Conservation (phyloP, 2,797 vertebrate species). For the Melanitta fusca region DNA sequence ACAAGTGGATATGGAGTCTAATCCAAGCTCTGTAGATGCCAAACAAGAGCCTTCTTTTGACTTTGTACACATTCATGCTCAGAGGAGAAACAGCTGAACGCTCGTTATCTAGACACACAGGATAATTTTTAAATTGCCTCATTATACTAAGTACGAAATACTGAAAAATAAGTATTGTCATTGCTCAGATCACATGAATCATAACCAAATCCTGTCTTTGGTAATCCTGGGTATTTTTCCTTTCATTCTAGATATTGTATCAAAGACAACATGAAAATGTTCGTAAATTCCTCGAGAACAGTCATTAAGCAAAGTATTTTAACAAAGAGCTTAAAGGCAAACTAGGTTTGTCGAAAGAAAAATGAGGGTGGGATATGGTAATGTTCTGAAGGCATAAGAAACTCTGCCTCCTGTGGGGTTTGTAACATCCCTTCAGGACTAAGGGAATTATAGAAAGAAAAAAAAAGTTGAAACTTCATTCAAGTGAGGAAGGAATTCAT, state of each 20-base stretch:
- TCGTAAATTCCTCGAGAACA: not conserved
- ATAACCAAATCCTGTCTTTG: not conserved
- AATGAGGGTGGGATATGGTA: not conserved
- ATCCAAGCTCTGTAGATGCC: not conserved
- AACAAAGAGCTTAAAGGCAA: not conserved
- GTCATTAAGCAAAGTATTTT: not conserved
- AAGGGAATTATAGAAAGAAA: not conserved
- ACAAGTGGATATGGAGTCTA: not conserved
- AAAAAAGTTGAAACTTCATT: not conserved
- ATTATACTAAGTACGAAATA: not conserved
- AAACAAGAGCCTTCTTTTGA: not conserved
- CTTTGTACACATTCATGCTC: not conserved
- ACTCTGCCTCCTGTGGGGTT: not conserved
- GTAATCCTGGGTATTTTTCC: not conserved
- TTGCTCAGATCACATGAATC: not conserved
- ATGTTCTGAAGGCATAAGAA: not conserved
- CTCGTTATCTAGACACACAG: not conserved
- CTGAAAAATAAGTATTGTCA: not conserved
- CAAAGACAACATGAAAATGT: not conserved
- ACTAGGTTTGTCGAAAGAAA: not conserved
- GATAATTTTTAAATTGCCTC: not conserved
- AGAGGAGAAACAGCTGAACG: not conserved
- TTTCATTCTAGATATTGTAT: not conserved
- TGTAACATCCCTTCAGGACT: not conserved
- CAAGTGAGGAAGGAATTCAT: not conserved